phyloP scores from a whole-genome alignment of 1,140 invertebrate genomes.

The Physella acuta region DNA sequence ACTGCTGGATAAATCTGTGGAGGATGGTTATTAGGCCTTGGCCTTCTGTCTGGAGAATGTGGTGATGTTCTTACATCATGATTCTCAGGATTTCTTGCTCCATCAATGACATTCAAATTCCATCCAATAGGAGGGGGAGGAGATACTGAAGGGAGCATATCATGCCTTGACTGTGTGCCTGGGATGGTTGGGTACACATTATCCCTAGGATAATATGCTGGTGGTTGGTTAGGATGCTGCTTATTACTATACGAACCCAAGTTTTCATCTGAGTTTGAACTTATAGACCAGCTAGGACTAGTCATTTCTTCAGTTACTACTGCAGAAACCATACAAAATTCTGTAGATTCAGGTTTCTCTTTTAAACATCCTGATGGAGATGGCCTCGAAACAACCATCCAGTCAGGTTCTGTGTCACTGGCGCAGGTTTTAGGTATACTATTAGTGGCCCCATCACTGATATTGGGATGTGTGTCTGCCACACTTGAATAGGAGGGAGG shows the following conservation, averaged over 20 bases:
- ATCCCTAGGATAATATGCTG: neutral
- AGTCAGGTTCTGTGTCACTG: conserved; percentile 12
- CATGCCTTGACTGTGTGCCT: neutral
- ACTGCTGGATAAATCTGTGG: conserved; percentile 23
- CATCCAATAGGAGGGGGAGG: conserved; percentile 1
- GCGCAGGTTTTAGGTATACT: conserved; percentile 12
- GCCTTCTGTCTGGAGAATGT: no score
- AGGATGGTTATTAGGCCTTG: no score
- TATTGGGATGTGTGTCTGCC: conserved; percentile 1
- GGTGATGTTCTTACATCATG: no score
- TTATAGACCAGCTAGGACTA: no score
- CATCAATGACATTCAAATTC: no score
- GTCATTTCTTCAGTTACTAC: no score
- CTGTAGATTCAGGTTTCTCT: no score
- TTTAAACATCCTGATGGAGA: no score
- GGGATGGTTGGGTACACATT: no score
- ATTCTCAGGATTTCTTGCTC: no score
- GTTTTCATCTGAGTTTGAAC: neutral
- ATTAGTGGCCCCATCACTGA: neutral
- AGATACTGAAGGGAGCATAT: neutral
- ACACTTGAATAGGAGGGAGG: conserved; percentile 3
- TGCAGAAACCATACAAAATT: no score
- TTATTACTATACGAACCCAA: neutral
- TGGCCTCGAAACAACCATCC: conserved; percentile 9
- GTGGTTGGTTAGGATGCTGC: neutral